Base-by-base conservation (phyloP, 2,888 invertebrate genomes). In the Rhagophthalmus giganteus region DNA sequence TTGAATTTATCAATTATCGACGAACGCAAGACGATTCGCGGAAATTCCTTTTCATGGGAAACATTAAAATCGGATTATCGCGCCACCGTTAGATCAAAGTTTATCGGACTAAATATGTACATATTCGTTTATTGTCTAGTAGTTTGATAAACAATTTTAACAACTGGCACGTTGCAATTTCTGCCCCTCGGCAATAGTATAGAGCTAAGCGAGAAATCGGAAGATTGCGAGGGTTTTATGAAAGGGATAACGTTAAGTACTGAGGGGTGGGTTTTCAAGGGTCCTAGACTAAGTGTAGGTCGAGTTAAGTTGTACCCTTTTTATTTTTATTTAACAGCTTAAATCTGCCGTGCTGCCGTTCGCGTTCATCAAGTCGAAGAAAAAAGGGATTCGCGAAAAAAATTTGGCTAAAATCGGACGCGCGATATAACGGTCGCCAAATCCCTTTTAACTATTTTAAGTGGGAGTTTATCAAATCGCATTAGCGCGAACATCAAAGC, bases 201-300 rank as follows among this genome's bases (percentile, higher is more conserved):
- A n/a, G n/a, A n/a, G n/a, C n/a, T n/a, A 46, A 46, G 26, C 33
- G 26, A 46, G 38, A 32, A 46, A 46, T 37, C 26, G 25, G 30
- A 12, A 31, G 32, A 44, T 27, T 34, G 44, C 20, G 24, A 38
- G 20, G 38, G 27, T 32, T 37, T 20, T 32, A 50, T 14, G 34
- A 44, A 50, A 37, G 50, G 50, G 37, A 50, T 50, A 49, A 31
- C 24, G 41, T 37, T 37, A 42, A 49, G 49, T 33, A 34, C 40
- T 34, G 40, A 35, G 39, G 50, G 50, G 50, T 39, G 50, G 32
- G 35, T 37, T 41, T 15, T 44, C 27, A 39, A 50, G 50, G 38
- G 32, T 35, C 16, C 27, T 44, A 10, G 33, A 13, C 24, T 6
- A 25, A 41, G 42, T 33, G 39, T 14, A 40, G 32, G 33, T 39